phyloP scores from a whole-genome alignment of 2,888 invertebrate species.

The Drosophila prostipennis region DNA sequence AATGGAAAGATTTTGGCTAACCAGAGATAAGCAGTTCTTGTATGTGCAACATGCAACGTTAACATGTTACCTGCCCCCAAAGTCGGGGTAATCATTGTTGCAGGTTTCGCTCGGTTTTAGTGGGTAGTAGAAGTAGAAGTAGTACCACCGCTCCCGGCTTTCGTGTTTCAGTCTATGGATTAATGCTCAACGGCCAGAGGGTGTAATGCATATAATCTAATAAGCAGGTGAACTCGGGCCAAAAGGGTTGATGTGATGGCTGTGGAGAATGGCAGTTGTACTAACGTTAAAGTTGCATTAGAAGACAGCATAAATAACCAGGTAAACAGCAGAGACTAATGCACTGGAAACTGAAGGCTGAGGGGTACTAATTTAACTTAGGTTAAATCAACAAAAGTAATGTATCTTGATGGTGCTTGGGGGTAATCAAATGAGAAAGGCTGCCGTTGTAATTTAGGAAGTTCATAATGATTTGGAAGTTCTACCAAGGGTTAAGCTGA shows the following conservation, averaged over 20 bases:
- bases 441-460: neutral
- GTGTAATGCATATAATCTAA: constrained; percentile 77
- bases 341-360: constrained; percentile 1
- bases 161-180: constrained; percentile 65
- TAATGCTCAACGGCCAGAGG: constrained; percentile 67
- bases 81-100: constrained; percentile 51
- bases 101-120: neutral
- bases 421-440: constrained; percentile 9
- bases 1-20: constrained; percentile 56
- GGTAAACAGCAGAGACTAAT: constrained; percentile 41
- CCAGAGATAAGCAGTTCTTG: constrained; percentile 66
- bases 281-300: constrained; percentile 74
- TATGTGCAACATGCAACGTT: constrained; percentile 74
- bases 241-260: constrained; percentile 48
- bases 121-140: neutral
- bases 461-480: neutral
- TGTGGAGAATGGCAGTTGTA: constrained; percentile 30
- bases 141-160: constrained; percentile 25
- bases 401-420: constrained; percentile 13
- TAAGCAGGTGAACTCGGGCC: constrained; percentile 64
- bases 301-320: constrained; percentile 67
- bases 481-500: neutral
- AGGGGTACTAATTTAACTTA: constrained; percentile 4
- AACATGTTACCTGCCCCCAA: constrained; percentile 66
- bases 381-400: constrained; percentile 26